Evolutionary conservation across 2,888 invertebrate species (phyloP).

Genomic region (Lasioglossum lativentre): DNA sequence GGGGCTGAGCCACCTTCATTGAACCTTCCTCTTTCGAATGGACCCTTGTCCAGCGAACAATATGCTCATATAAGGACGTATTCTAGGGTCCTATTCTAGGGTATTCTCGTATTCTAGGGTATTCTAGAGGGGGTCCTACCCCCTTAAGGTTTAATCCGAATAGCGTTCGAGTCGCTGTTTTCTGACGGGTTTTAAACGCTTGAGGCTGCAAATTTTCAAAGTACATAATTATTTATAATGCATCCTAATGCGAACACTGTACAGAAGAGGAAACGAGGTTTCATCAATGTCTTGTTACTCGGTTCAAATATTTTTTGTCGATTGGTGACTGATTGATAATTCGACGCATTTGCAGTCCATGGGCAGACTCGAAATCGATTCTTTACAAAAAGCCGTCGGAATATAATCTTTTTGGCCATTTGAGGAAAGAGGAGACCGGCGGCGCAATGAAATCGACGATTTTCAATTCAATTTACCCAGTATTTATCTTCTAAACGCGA

Average conservation of each 20-base stretch:
- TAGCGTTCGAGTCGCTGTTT: too few relatives aligned
- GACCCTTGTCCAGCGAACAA: too few relatives aligned
- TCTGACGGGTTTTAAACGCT: too few relatives aligned
- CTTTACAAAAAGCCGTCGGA: neutral
- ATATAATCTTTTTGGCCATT: neutral
- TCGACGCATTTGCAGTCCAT: neutral
- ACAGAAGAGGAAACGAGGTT: neutral
- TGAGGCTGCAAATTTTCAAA: neutral
- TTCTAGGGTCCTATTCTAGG: too few relatives aligned
- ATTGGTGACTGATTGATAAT: neutral
- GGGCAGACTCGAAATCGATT: neutral
- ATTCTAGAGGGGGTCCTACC: too few relatives aligned
- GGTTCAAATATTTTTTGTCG: neutral
- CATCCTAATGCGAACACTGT: neutral
- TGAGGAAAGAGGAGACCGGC: neutral
- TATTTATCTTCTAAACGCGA: conserved; percentile 25
- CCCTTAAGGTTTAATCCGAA: too few relatives aligned
- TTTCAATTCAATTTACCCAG: neutral
- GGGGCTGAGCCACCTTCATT: too few relatives aligned
- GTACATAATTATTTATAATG: neutral
- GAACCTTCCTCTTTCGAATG: too few relatives aligned
- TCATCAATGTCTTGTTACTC: neutral
- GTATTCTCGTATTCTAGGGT: too few relatives aligned
- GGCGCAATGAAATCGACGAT: neutral
- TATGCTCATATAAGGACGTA: too few relatives aligned